These are phyloP conservation scores for Chionoecetes opilio DNA, from an alignment of 1,140 invertebrate species.

Conservation along the genomic window DNA sequence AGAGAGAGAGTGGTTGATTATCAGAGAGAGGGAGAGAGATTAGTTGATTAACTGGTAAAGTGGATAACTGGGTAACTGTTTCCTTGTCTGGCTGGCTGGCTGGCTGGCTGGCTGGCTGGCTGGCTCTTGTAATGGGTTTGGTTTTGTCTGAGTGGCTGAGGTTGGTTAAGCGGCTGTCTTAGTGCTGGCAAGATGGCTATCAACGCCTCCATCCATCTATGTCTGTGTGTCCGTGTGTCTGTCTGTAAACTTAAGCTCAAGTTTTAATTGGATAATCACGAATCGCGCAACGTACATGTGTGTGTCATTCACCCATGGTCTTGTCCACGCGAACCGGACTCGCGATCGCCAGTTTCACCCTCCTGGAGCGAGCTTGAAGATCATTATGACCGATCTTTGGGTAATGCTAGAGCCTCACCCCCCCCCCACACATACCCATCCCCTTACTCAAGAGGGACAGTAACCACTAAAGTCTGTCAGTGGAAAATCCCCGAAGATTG, in stretches of 20 bases:
- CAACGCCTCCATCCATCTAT: background rate
- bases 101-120: background rate
- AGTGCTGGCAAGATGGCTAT: background rate
- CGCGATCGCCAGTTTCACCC: background rate
- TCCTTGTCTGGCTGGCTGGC: background rate
- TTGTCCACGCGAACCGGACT: background rate
- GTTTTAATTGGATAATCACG: constrained; percentile 21
- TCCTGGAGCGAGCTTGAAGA: too few species aligned
- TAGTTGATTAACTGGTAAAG: background rate
- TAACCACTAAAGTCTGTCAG: too few species aligned
- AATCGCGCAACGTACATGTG: background rate
- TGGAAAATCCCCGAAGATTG: too few species aligned
- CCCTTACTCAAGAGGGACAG: too few species aligned
- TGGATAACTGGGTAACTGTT: background rate
- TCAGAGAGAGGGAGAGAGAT: too few species aligned
- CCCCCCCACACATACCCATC: too few species aligned
- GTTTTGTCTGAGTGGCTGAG: background rate
- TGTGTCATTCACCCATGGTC: background rate
- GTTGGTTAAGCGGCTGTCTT: background rate
- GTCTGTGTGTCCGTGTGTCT: background rate
- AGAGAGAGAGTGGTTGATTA: too few species aligned
- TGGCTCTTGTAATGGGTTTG: background rate
- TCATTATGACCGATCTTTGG: too few species aligned
- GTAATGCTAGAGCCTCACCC: background rate
- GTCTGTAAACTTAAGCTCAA: background rate